Evolutionary conservation across 2,797 vertebrate genomes (phyloP).

Genomic region (Tapirus indicus): DNA sequence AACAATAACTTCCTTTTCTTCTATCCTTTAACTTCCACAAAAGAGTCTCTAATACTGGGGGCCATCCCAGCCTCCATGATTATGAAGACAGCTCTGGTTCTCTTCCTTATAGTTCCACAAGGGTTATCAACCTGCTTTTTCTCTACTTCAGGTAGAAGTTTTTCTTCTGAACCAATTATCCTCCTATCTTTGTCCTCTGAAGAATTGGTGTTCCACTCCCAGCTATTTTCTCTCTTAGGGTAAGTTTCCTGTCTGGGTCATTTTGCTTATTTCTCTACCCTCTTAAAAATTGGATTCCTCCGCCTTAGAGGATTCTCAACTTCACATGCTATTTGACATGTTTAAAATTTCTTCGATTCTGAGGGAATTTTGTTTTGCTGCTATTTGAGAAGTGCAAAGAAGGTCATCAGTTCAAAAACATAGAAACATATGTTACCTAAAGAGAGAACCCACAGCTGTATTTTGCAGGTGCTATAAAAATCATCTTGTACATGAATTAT

Average conservation of each 20-base stretch:
- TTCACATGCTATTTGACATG: slow-evolving; percentile 75
- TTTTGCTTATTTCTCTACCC: slow-evolving; percentile 77
- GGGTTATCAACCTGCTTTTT: slow-evolving; percentile 79
- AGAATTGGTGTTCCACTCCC: slow-evolving; percentile 79
- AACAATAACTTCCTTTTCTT: slow-evolving; percentile 71
- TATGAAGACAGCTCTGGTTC: slow-evolving; percentile 60
- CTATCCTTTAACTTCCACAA: slow-evolving; percentile 62
- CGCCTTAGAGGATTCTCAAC: slow-evolving; percentile 69
- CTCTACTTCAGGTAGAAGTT: slow-evolving; percentile 68
- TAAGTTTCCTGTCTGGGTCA: slow-evolving; percentile 78
- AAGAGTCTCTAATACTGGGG: slow-evolving; percentile 25
- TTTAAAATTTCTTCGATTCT: slow-evolving; percentile 73
- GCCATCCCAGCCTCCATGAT: slow-evolving; percentile 64
- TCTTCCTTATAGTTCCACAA: slow-evolving; percentile 64
- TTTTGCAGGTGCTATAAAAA: slow-evolving; percentile 65
- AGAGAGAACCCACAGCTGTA: slow-evolving; percentile 57
- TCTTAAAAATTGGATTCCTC: slow-evolving; percentile 62
- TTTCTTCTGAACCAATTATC: slow-evolving; percentile 81
- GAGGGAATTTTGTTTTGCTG: slow-evolving; percentile 71
- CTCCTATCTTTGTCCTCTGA: slow-evolving; percentile 73
- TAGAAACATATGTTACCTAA: slow-evolving; percentile 58
- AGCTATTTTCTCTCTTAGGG: slow-evolving; percentile 79
- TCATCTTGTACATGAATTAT: slow-evolving; percentile 31
- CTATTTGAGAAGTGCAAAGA: slow-evolving; percentile 68
- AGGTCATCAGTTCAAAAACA: slow-evolving; percentile 76